Base-by-base conservation (phyloP, 2,113 vertebrate species). In the Hystrix brachyura region DNA sequence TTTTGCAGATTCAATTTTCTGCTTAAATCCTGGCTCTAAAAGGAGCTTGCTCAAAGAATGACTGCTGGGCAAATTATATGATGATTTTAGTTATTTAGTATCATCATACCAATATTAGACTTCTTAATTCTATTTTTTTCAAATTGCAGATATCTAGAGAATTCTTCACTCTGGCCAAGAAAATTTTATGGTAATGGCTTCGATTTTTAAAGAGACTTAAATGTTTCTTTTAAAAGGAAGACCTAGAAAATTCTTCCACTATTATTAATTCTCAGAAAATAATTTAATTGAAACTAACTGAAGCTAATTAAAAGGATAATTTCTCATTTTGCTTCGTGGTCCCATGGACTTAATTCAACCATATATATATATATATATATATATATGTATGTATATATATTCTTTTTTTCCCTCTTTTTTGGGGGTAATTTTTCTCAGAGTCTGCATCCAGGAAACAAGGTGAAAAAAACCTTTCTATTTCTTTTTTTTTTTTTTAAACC, bases 221-320 rank as follows among this genome's bases (percentile, higher is more conserved):
- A 90, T 92, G n/a, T 97, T 94, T 96, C 87, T 87, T 96, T 97
- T 95, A 82, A 97, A 98, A 98, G 76, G 29, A 96, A 97, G 97
- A 98, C 97, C 97, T 96, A 97, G 81, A 97, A 98, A 98, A 96
- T 94, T 97, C 84, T 90, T 86, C 71, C 79, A 83, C 67, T 97
- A 94, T 97, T 98, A 97, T 98, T 97, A 98, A 98, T 98, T 97
- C 72, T 97, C 82, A 97, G 96, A 98, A 98, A 98, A 98, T 98
- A 98, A 97, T 98, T 98, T 97, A 98, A 98, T 97, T 98, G 98
- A 97, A 92, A 14, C 97, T 90, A 85, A 96, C 94, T 90, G 71
- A 95, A 98, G 94, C 97, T 98, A 98, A 98, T 98, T 98, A 98
- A 97, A 97, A 97, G 94, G 97, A 94, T 98, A 95, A 97, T 97